phyloP scores from a whole-genome alignment of 2,888 invertebrate species.

The Lypha dubia region DNA sequence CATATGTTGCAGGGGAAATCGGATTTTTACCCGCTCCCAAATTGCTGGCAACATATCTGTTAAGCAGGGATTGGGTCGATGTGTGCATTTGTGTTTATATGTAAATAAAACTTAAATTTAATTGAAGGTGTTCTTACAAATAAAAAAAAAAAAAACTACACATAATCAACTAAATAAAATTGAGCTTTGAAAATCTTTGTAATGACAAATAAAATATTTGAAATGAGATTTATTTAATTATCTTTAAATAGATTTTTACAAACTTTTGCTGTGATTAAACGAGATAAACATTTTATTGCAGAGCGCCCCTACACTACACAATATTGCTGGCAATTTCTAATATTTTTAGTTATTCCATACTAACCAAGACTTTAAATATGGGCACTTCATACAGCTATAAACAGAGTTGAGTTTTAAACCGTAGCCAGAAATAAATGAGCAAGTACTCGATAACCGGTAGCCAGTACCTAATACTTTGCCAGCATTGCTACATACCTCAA shows the following conservation, averaged over 20 bases:
- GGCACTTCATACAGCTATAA: too few relatives aligned
- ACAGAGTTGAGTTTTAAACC: too few relatives aligned
- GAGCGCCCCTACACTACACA: not conserved
- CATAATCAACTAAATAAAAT: conserved; percentile 7
- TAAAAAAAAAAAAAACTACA: not conserved
- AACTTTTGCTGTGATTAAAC: not conserved
- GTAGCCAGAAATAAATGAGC: too few relatives aligned
- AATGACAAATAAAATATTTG: conserved; percentile 25
- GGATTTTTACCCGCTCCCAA: too few relatives aligned
- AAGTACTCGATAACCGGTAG: too few relatives aligned
- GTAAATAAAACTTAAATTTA: conserved; percentile 38
- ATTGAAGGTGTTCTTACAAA: conserved; percentile 8
- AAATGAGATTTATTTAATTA: conserved; percentile 15
- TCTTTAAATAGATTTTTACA: not conserved
- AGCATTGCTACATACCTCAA: too few relatives aligned
- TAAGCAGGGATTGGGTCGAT: too few relatives aligned
- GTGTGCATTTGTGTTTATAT: not conserved
- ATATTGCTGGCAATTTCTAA: too few relatives aligned
- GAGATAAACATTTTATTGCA: not conserved
- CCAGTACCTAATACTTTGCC: too few relatives aligned
- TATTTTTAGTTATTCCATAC: too few relatives aligned
- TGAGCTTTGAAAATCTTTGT: conserved; percentile 27
- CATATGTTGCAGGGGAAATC: too few relatives aligned
- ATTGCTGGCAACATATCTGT: not conserved
- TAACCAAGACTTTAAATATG: too few relatives aligned